Base-by-base conservation (phyloP, 2,888 invertebrate genomes). In the Entomobrya multifasciata region DNA sequence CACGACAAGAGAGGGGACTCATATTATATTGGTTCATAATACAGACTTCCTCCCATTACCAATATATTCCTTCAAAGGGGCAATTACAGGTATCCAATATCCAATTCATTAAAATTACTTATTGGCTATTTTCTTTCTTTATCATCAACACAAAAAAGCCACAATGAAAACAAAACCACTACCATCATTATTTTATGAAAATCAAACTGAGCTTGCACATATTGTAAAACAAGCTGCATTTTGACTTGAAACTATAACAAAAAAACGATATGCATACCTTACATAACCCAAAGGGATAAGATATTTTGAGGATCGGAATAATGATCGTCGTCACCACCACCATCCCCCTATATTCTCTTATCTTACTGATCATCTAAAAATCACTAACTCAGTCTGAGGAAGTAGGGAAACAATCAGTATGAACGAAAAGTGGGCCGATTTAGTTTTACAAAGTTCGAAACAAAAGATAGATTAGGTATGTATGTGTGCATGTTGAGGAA, bases 361-460 rank as follows among this genome's bases (percentile, higher is more conserved):
- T 44, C 67, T n/a, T 1, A 41, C 41, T 65, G 67, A 49, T 70
- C 49, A 49, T 70, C 49, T 70, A 20, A 70, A 67, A 70, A 70
- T 27, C 70, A 22, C 13, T 20, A 70, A 60, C 36, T 36, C 36
- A 13, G 36, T 8, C 77, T 27, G 44, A 78, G 78, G 62, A 62
- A 62, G 78, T 62, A 11, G 8, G 17, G 10, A 10, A 36, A 67
- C 36, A 67, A 67, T 65, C 65, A 36, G 17, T 41, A 36, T 49
- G 22, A 47, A 27, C 27, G 36, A 78, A 47, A 78, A 62, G 78
- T 78, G 60, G 78, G 78, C 25, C 78, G 62, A 57, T 1, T n/a
- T 41, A 8, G 13, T 67, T 27, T 67, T 44, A 22, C 60, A 44
- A 47, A 78, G 47, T 78, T 78, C 62, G 62, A 44, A 78, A 62